These are phyloP conservation scores for Sesia apiformis DNA, from an alignment of 2,888 invertebrate genomes.

Conservation along the genomic window DNA sequence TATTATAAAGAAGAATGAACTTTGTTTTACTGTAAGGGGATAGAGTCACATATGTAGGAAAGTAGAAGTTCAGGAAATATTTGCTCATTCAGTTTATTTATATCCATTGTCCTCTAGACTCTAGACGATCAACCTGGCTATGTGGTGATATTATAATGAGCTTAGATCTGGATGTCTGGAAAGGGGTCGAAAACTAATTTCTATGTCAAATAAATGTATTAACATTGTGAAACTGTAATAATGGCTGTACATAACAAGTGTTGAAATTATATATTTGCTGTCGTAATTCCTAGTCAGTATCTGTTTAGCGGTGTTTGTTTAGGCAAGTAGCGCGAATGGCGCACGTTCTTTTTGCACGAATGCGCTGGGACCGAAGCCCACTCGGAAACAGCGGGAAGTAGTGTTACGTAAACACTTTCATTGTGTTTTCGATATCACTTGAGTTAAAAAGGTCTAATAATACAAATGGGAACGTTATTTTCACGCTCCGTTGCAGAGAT, in stretches of 20 bases:
- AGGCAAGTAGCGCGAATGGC: background rate
- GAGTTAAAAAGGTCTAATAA: constrained; percentile 9
- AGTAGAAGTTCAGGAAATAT: too few relatives aligned
- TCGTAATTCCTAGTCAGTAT: constrained; percentile 7
- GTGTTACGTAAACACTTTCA: constrained; percentile 50
- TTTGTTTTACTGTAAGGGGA: constrained; percentile 12
- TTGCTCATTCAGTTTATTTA: too few relatives aligned
- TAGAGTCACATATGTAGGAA: too few relatives aligned
- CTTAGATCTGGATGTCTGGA: background rate
- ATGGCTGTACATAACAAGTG: constrained; percentile 9
- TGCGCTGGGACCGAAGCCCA: constrained; percentile 11
- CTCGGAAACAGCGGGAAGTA: constrained; percentile 25
- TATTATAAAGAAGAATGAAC: constrained; percentile 17
- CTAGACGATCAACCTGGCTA: too few relatives aligned
- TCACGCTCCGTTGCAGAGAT: constrained; percentile 21
- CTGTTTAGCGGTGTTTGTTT: background rate
- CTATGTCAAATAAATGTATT: background rate
- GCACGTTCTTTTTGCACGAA: constrained; percentile 23
- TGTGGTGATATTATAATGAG: background rate
- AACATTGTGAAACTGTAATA: constrained; percentile 14
- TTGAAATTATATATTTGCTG: background rate
- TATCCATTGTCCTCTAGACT: too few relatives aligned
- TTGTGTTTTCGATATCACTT: constrained; percentile 44
- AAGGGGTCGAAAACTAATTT: background rate
- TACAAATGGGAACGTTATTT: constrained; percentile 24